Evolutionary conservation across 1,140 invertebrate genomes (phyloP).

Genomic region (Lordiphosa clarofinis): DNA sequence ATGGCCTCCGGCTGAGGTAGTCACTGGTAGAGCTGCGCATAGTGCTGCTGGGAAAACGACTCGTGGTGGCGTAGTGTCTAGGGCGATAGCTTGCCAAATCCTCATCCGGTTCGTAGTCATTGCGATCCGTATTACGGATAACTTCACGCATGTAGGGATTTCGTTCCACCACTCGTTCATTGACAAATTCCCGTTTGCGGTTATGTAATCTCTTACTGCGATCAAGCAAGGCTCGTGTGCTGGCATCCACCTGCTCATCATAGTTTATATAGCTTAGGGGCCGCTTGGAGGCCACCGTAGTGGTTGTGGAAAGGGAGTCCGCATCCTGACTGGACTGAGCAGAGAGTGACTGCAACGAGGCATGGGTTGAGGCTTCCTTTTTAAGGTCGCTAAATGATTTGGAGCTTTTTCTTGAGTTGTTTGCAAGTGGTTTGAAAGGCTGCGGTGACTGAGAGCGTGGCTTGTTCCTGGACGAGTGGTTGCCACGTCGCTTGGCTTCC

Average conservation of each 20-base stretch:
- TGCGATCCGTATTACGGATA: slow-evolving; percentile 48
- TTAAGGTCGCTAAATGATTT: slow-evolving; percentile 60
- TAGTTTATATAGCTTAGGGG: slow-evolving; percentile 37
- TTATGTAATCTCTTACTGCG: slow-evolving; percentile 72
- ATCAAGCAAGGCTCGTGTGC: slow-evolving; percentile 59
- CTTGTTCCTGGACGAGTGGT: slow-evolving; percentile 31
- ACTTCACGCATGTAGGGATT: slow-evolving; percentile 78
- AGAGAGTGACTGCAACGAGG: slow-evolving; percentile 51
- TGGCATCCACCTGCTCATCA: slow-evolving; percentile 57
- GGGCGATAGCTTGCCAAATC: slow-evolving; percentile 55
- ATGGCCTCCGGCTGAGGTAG: slow-evolving; percentile 45
- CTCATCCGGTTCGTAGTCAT: slow-evolving; percentile 44
- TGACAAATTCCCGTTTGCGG: slow-evolving; percentile 74
- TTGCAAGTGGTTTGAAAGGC: slow-evolving; percentile 43
- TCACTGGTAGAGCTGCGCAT: slow-evolving; percentile 30
- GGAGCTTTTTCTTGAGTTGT: slow-evolving; percentile 47
- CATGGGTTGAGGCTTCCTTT: slow-evolving; percentile 24
- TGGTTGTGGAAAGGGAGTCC: slow-evolving; percentile 48
- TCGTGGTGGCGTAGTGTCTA: slow-evolving; percentile 35
- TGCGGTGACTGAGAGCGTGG: slow-evolving; percentile 61
- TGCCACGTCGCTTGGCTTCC: slow-evolving; percentile 20
- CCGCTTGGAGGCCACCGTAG: slow-evolving; percentile 49
- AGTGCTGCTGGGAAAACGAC: slow-evolving; percentile 60
- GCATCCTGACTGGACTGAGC: slow-evolving; percentile 60
- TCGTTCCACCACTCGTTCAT: slow-evolving; percentile 66